Percentiles rank a stretch among this genome's conserved stretches.
These are phyloP conservation scores for Gavia stellata DNA, from an alignment of 2,113 vertebrate genomes.

Conservation along the genomic window DNA sequence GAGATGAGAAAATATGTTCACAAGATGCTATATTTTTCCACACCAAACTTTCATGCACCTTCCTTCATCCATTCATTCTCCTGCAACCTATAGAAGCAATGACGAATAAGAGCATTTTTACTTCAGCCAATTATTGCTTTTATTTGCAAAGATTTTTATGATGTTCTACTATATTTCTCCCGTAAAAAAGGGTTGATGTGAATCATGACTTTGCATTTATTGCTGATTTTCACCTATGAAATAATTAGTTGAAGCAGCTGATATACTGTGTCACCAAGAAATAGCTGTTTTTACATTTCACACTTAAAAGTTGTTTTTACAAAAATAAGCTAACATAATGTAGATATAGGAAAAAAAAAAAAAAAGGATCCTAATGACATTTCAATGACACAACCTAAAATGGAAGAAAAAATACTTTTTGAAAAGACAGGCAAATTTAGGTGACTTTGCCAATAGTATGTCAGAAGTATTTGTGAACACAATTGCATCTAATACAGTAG, in stretches of 20 bases:
- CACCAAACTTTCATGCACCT: background rate
- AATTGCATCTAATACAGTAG: background rate
- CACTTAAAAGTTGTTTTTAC: background rate
- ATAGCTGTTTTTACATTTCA: background rate
- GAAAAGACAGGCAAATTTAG: background rate
- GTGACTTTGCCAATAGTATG: background rate
- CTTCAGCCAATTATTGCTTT: background rate
- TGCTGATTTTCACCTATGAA: background rate
- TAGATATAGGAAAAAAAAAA: background rate
- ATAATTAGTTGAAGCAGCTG: background rate
- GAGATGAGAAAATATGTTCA: background rate
- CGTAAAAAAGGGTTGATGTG: background rate
- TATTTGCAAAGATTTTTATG: background rate
- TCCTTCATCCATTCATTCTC: background rate
- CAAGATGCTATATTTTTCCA: background rate
- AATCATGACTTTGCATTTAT: background rate
- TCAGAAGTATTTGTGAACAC: background rate
- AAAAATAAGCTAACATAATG: background rate
- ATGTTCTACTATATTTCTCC: background rate
- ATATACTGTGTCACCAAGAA: background rate
- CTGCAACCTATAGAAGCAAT: background rate
- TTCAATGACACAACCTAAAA: background rate
- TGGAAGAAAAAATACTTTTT: background rate
- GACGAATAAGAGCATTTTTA: background rate
- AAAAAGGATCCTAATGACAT: background rate